Conservation (phyloP, 1,140 invertebrate genomes). For the Apis mellifera region DNA sequence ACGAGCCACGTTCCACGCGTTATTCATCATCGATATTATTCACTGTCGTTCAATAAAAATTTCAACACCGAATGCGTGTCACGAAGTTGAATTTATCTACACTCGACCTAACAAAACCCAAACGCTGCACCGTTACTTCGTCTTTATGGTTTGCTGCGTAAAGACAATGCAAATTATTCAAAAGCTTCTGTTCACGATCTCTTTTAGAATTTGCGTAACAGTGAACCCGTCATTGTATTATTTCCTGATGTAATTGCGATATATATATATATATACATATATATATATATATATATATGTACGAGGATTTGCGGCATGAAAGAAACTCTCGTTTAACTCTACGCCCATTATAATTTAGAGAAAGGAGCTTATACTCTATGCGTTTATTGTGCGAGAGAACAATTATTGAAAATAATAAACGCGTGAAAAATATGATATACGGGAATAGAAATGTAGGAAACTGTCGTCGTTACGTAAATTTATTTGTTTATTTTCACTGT, state of each 20-base stretch:
- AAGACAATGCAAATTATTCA: constrained; percentile 40
- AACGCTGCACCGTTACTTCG: constrained; percentile 28
- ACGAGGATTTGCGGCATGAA: constrained; percentile 1
- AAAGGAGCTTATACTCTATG: not conserved
- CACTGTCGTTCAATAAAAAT: not conserved
- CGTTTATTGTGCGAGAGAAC: not conserved
- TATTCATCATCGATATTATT: not conserved
- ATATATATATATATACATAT: not conserved
- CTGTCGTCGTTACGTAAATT: no score
- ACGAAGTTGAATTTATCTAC: not conserved
- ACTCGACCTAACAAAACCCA: not conserved
- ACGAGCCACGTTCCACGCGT: not conserved
- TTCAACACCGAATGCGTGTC: not conserved
- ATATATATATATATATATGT: constrained; percentile 15
- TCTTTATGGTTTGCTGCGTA: constrained; percentile 30
- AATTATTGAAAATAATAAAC: not conserved
- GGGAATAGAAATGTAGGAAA: no score
- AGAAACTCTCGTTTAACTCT: constrained; percentile 2
- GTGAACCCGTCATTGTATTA: constrained; percentile 55
- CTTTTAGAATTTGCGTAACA: constrained; percentile 35
- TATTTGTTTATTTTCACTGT: no score
- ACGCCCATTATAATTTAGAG: constrained; percentile 29
- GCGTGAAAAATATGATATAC: not conserved
- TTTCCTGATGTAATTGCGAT: constrained; percentile 41
- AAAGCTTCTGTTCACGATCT: constrained; percentile 32